Evolutionary conservation across 2,113 vertebrate species (phyloP).

Genomic region (Addax nasomaculatus): DNA sequence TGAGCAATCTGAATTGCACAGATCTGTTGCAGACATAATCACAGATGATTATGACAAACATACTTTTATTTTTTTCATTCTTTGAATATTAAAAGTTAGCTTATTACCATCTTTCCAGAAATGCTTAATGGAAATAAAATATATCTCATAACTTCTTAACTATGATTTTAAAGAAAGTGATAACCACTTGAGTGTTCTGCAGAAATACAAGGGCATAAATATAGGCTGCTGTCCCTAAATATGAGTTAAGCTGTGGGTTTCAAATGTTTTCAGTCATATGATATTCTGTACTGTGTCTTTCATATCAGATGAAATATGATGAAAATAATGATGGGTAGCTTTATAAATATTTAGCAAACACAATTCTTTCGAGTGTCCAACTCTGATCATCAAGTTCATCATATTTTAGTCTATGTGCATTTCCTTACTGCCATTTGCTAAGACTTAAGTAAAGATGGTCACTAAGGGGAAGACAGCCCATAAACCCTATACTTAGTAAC

Average conservation of each 20-base stretch:
- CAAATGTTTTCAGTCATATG: constrained; percentile 75
- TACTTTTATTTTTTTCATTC: neutral
- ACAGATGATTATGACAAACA: neutral
- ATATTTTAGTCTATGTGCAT: constrained; percentile 68
- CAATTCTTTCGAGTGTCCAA: constrained; percentile 75
- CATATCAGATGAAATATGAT: constrained; percentile 79
- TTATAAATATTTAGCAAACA: constrained; percentile 69
- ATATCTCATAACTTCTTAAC: constrained; percentile 3
- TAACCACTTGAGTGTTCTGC: neutral
- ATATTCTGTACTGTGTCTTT: constrained; percentile 74
- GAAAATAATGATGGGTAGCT: constrained; percentile 72
- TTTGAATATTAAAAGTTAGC: constrained; percentile 41
- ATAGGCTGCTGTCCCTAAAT: constrained; percentile 54
- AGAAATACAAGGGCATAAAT: neutral
- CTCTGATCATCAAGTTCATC: constrained; percentile 75
- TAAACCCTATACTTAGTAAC: constrained; percentile 77
- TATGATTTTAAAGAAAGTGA: neutral
- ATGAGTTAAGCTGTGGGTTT: constrained; percentile 66
- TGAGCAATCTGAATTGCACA: neutral
- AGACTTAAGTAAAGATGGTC: constrained; percentile 78
- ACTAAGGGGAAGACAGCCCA: constrained; percentile 76
- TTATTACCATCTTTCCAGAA: neutral
- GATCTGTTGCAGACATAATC: neutral
- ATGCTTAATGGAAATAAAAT: neutral
- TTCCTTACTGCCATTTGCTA: constrained; percentile 75